Base-by-base conservation (phyloP, 2,113 vertebrate genomes). In the Oreocharis arfaki region DNA sequence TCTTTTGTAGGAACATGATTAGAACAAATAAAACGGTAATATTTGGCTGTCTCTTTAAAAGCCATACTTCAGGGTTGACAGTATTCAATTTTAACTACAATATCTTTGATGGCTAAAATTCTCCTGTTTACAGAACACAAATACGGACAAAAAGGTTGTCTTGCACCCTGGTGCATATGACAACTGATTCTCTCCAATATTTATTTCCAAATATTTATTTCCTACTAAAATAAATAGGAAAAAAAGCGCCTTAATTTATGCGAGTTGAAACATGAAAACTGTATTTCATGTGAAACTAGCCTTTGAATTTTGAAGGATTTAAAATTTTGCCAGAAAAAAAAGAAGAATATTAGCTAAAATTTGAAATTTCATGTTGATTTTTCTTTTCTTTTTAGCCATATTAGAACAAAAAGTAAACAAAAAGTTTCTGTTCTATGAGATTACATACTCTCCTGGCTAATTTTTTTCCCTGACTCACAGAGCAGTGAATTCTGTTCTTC, bases 391-490 rank as follows among this genome's bases (percentile, higher is more conserved):
- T 71, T 39, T 28, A n/a, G 9, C 13, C 75, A 63, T 3, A 28
- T 6, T 17, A 41, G 41, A 70, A 64, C 23, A 71, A 76, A 90
- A 76, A 19, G 0, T 1, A 63, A 55, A 81, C 8, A 18, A 19
- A 70, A 89, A 21, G 2, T 3, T 71, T 59, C 56, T 85, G 4
- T 67, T 90, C 35, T 21, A 20, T 41, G 44, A 67, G 24, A 52
- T 44, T 16, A 33, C 13, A 11, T 56, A 71, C 11, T 88, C 8
- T 80, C 9, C 13, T 35, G 16, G 19, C 37, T 53, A 13, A 8
- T 1, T 30, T 39, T 78, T 23, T 2, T 1, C 9, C 10, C 14
- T 26, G 27, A 63, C 7, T 16, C 24, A 59, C 3, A 59, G 0
- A 0, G n/a, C 35, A 59, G 17, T 60, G 21, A 86, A 80, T 52